Conservation (phyloP, 2,113 vertebrate genomes). For the human (Homo sapiens) region DNA sequence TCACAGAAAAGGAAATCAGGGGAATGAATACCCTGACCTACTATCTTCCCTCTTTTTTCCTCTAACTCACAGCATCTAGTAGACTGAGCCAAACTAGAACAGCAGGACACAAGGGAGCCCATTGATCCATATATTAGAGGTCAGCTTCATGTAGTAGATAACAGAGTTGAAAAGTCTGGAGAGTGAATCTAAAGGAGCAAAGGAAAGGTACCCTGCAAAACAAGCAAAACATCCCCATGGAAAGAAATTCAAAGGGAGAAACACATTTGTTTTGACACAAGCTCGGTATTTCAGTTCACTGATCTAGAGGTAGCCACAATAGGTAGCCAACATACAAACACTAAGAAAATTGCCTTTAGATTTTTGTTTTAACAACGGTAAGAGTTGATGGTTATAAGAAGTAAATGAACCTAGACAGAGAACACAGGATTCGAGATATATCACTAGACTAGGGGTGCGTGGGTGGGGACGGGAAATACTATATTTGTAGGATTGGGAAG, state of each 20-base stretch:
- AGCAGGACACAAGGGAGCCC: neutral
- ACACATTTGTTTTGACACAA: accelerated
- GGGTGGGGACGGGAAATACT: accelerated
- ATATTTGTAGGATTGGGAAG: neutral
- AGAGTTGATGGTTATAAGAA: neutral
- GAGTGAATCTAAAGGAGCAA: neutral
- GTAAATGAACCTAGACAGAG: neutral
- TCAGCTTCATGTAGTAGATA: neutral
- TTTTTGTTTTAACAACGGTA: neutral
- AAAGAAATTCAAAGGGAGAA: neutral
- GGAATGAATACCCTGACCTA: neutral
- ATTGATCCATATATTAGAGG: neutral
- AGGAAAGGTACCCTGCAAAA: neutral
- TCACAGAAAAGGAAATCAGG: neutral
- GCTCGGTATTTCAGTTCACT: neutral
- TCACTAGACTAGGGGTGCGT: neutral
- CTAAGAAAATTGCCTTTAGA: neutral
- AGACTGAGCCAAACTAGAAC: neutral
- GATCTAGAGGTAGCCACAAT: neutral
- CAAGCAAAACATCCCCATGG: neutral
- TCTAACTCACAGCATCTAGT: neutral
- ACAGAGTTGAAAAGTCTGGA: neutral
- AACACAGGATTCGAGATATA: neutral
- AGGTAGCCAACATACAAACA: neutral
- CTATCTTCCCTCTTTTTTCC: neutral